A percentile compares a stretch with the other conserved stretches of the same genome.
Evolutionary conservation across 2,888 invertebrate species (phyloP).

Genomic region (Notocelia uddmanniana): DNA sequence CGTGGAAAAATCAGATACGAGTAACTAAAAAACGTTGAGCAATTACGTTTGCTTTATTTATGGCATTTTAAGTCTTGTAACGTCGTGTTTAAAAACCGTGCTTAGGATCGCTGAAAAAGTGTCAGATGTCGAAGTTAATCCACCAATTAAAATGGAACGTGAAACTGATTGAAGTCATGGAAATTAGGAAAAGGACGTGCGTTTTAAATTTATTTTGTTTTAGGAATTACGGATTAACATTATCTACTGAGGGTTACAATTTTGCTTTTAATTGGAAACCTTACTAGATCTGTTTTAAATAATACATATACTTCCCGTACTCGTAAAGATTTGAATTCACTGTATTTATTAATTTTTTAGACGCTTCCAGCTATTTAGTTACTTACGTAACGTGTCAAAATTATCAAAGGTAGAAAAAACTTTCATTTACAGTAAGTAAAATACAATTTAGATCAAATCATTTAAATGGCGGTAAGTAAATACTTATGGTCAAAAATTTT

Average conservation of each 20-base stretch:
- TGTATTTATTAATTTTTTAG: too few species aligned
- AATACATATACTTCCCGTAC: too few species aligned
- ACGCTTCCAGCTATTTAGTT: too few species aligned
- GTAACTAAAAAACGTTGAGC: conserved; percentile 82
- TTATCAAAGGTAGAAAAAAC: too few species aligned
- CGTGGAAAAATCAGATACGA: conserved; percentile 78
- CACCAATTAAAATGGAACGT: conserved; percentile 76
- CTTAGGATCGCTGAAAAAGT: conserved; percentile 70
- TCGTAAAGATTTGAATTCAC: too few species aligned
- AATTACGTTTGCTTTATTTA: conserved; percentile 80
- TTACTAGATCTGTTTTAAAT: too few species aligned
- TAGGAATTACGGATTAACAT: conserved; percentile 2
- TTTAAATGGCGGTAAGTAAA: too few species aligned
- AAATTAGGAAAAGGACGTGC: conserved; percentile 48
- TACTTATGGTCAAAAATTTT: too few species aligned
- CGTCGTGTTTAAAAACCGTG: conserved; percentile 60
- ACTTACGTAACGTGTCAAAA: too few species aligned
- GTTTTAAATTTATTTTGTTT: conserved; percentile 12
- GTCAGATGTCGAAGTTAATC: conserved; percentile 73
- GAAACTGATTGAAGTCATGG: conserved; percentile 59
- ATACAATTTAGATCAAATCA: too few species aligned
- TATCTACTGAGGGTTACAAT: background rate
- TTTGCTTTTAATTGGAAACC: background rate
- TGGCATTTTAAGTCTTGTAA: conserved; percentile 61
- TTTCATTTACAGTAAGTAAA: too few species aligned